Conservation (phyloP, 2,888 invertebrate genomes). For the Lamellibrachia satsuma region DNA sequence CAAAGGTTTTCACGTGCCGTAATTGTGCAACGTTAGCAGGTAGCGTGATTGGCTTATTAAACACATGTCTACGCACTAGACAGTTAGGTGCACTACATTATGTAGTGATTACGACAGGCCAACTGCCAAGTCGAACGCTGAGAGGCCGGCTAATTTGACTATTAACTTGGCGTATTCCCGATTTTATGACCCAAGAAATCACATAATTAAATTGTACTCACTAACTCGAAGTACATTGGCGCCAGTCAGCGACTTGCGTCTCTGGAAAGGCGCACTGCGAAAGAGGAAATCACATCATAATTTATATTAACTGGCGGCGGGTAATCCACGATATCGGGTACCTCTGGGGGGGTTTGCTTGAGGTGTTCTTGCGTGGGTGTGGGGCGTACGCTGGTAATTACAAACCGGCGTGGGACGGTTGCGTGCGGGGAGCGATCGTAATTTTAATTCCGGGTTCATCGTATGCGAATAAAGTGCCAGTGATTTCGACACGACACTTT, state of each 20-base stretch:
- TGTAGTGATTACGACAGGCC: neutral
- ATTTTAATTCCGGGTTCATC: no score
- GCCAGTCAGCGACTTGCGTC: neutral
- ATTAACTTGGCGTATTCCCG: neutral
- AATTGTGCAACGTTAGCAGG: neutral
- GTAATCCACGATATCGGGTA: no score
- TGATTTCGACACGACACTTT: no score
- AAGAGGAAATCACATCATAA: neutral
- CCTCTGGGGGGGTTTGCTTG: no score
- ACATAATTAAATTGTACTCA: neutral
- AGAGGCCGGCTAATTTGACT: neutral
- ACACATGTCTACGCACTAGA: neutral
- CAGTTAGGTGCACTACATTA: neutral
- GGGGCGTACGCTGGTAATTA: no score
- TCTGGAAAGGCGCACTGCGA: no score
- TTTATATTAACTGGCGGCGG: no score
- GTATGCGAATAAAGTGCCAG: no score
- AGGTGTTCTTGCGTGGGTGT: no score
- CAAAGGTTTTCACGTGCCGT: neutral
- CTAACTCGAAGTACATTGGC: neutral
- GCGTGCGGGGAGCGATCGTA: no score
- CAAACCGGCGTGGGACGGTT: no score
- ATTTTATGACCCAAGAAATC: neutral
- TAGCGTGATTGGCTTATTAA: neutral
- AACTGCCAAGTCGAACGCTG: neutral